Evolutionary conservation across 2,797 vertebrate species (phyloP), one percentile per base, ranked within the genome.

Genomic region (Acipenser oxyrinchus): DNA sequence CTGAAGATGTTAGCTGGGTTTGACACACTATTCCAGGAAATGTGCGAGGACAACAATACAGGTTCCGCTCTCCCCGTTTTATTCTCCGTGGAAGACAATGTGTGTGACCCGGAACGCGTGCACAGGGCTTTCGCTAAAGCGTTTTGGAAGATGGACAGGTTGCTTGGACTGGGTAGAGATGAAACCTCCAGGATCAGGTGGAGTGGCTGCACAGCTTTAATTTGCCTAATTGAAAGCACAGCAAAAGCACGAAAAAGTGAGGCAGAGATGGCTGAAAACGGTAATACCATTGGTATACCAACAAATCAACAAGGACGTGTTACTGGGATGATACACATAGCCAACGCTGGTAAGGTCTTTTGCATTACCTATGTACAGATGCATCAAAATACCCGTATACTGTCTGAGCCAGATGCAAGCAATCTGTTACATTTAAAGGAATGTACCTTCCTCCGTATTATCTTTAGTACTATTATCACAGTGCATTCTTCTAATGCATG

Each of bases 141-240:
- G 0, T 90, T 87, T 10, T 83, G 77, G 77, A 81, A 80, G 72
- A 87, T 81, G 82, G 81, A 89, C 1, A 81, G 77, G 59, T 77
- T 87, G 67, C 73, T 88, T 66, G 50, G 69, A 4, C 76, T 84
- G 2, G 82, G 84, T 67, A 84, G 83, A 62, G 76, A 79, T 0
- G 80, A 91, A 69, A 61, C 49, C 10, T 88, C 83, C 64, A 76
- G 71, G 69, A 76, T 83, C 64, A 68, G 52, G 49, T 88, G 84
- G 80, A 88, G 80, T 2, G 82, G 84, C 61, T 87, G 83, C 13
- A 81, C 85, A 8, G 80, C 63, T 0, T 62, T 81, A 15, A 72
- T 77, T n/a, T 88, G 85, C 65, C 58, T 87, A 10, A 37, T 85
- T 60, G 82, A 88, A 75, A 71, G 66, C 55, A 37, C 49, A 11